Percentiles rank a stretch among this genome's conserved stretches.
Conservation (phyloP, 2,888 invertebrate species). For the Nasonovia ribisnigri region DNA sequence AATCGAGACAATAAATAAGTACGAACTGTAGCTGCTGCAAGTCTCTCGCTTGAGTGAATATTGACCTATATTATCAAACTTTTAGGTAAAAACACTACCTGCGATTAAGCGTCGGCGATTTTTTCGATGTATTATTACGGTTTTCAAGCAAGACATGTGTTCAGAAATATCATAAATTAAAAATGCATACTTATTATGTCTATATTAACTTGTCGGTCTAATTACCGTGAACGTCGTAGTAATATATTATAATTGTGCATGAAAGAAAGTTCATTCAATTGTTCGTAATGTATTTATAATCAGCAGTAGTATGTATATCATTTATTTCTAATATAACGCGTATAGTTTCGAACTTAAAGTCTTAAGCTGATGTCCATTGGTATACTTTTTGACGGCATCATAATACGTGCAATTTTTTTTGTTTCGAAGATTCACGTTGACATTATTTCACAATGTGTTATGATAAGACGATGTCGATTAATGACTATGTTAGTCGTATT, state of each 20-base stretch:
- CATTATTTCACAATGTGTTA: neutral
- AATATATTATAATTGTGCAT: neutral
- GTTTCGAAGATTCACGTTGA: neutral
- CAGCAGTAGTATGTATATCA: neutral
- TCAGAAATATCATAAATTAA: no score
- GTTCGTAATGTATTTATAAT: neutral
- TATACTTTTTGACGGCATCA: neutral
- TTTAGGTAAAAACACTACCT: no score
- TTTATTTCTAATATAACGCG: neutral
- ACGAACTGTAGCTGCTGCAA: no score
- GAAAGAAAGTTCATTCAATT: neutral
- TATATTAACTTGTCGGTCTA: neutral
- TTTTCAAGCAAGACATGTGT: no score
- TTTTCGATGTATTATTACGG: no score
- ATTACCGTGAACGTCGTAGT: no score
- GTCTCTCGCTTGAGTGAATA: no score
- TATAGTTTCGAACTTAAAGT: no score
- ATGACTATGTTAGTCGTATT: neutral
- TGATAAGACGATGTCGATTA: neutral
- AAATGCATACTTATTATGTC: no score
- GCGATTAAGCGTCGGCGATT: no score
- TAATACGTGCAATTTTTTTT: neutral
- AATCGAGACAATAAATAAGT: neutral
- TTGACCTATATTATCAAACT: no score
- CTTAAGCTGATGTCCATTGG: neutral